Conservation (phyloP, 1,140 invertebrate genomes). For the Drosophila pachea region DNA sequence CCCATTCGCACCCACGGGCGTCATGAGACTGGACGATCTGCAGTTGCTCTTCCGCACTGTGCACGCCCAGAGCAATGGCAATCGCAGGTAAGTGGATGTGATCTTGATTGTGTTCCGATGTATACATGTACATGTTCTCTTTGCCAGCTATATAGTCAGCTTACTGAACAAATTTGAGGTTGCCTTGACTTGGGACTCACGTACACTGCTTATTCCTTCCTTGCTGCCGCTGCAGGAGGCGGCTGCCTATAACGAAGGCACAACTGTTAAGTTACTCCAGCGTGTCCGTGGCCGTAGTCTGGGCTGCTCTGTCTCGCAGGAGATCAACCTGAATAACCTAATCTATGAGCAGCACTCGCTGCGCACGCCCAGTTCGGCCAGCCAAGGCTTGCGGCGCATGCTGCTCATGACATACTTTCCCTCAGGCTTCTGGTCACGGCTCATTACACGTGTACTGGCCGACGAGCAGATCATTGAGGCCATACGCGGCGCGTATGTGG, state of each 20-base stretch:
- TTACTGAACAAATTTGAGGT: constrained; percentile 98
- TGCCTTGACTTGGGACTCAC: constrained; percentile 96
- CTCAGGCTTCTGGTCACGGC: constrained; percentile 97
- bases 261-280: constrained; percentile 83
- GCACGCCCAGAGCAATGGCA: constrained; percentile 79
- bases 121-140: background rate
- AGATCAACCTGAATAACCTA: constrained; percentile 65
- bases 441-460: constrained; percentile 94
- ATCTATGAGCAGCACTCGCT: constrained; percentile 57
- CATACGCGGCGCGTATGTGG: constrained; percentile 79
- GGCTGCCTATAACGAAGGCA: constrained; percentile 79
- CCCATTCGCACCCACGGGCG: constrained; percentile 93
- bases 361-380: constrained; percentile 6
- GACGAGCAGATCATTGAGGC: constrained; percentile 93
- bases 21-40: constrained; percentile 97
- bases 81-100: constrained; percentile 71
- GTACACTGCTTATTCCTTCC: constrained; percentile 94
- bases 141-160: constrained; percentile 87
- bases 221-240: constrained; percentile 90
- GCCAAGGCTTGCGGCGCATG: constrained; percentile 80
- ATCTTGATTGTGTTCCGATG: background rate
- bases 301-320: constrained; percentile 69
- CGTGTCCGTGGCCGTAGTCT: constrained; percentile 82
- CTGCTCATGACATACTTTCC: constrained; percentile 97
- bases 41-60: constrained; percentile 92